A percentile compares a stretch with the other conserved stretches of the same genome.
Conservation (phyloP, 2,113 vertebrate species). For the Natator depressus region DNA sequence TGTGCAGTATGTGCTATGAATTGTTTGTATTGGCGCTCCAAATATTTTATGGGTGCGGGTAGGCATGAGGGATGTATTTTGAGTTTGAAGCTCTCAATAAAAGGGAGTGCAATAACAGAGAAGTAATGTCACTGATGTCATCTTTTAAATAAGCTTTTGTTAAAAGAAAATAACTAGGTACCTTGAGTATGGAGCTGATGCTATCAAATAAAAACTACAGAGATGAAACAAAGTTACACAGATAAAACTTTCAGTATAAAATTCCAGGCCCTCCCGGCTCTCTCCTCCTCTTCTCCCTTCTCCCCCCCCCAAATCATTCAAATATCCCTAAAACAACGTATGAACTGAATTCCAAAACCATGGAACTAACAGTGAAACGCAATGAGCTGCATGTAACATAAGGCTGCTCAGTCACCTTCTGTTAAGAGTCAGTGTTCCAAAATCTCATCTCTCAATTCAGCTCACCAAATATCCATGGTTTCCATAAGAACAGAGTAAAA, state of each 20-base stretch:
- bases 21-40: neutral
- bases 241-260: neutral
- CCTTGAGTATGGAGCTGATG: too few relatives aligned
- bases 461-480: too few relatives aligned
- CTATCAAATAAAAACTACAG: neutral
- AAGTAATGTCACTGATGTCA: neutral
- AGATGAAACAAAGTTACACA: neutral
- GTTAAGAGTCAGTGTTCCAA: neutral
- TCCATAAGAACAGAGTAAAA: too few relatives aligned
- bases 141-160: conserved; percentile 26
- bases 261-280: too few relatives aligned
- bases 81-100: neutral
- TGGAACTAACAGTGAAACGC: neutral
- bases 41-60: neutral
- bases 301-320: neutral
- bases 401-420: neutral
- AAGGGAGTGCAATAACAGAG: neutral
- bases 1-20: neutral
- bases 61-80: neutral
- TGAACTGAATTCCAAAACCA: conserved; percentile 32
- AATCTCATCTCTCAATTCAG: neutral
- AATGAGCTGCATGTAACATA: neutral
- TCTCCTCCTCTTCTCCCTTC: neutral
- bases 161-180: too few relatives aligned
- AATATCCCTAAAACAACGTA: neutral